Conservation (phyloP, 2,113 vertebrate genomes). For the Erythrolamprus reginae region DNA sequence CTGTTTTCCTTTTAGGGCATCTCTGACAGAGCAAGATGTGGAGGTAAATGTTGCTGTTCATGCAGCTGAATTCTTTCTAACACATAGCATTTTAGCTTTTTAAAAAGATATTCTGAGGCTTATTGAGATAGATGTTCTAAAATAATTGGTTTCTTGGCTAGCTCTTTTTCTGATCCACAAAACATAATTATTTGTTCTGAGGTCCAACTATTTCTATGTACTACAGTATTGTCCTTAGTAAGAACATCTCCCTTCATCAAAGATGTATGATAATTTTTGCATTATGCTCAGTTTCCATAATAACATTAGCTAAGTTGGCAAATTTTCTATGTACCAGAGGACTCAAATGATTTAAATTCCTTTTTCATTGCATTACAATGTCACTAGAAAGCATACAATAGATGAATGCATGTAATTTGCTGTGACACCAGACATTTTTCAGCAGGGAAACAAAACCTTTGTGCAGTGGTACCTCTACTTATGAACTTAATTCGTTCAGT, state of each 20-base stretch:
- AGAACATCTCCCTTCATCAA: background rate
- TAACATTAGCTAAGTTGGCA: background rate
- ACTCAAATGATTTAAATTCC: background rate
- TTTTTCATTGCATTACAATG: background rate
- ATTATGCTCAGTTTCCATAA: background rate
- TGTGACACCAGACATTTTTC: background rate
- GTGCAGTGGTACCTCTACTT: too few species aligned
- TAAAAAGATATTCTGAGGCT: conserved; percentile 37
- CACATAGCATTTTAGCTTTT: background rate
- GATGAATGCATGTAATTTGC: background rate
- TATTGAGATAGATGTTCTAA: background rate
- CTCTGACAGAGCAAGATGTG: conserved; percentile 79
- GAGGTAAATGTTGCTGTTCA: conserved; percentile 66
- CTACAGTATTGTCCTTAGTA: background rate
- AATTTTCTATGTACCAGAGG: background rate
- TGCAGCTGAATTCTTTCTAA: background rate
- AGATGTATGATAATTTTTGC: background rate
- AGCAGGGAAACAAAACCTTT: background rate
- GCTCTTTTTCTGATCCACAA: background rate
- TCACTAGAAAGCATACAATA: background rate
- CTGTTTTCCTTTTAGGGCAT: conserved; percentile 57
- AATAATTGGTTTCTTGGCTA: conserved; percentile 34
- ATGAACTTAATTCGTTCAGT: too few species aligned
- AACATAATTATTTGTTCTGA: background rate
- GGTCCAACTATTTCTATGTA: background rate